Evolutionary conservation across 2,113 vertebrate genomes (phyloP).

Genomic region (Lepidothrix coronata): DNA sequence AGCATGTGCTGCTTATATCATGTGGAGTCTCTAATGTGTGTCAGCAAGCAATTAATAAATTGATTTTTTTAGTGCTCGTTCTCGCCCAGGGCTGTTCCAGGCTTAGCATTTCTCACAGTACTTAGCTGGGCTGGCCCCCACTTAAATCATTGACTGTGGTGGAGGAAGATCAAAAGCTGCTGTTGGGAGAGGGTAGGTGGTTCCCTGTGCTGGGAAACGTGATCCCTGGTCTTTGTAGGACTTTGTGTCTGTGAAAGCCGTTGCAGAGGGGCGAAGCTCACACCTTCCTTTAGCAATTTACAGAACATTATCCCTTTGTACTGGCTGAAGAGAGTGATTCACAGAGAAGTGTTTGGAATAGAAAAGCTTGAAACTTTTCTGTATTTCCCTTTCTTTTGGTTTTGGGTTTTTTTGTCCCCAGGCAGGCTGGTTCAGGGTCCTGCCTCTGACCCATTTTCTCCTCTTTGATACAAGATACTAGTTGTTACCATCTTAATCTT

Average conservation of each 20-base stretch:
- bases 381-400: background rate
- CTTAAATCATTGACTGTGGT: background rate
- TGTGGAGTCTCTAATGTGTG: background rate
- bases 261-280: background rate
- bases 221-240: background rate
- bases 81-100: slow-evolving; percentile 4
- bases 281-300: background rate
- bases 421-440: background rate
- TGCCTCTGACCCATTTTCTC: background rate
- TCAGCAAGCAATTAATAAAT: slow-evolving; percentile 18
- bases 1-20: background rate
- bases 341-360: background rate
- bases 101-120: background rate
- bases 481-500: background rate
- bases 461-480: background rate
- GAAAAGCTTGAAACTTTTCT: background rate
- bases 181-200: background rate
- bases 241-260: background rate
- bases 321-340: background rate
- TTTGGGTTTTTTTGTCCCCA: background rate
- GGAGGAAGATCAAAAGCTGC: background rate
- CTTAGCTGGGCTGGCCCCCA: background rate
- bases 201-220: background rate
- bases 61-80: background rate
- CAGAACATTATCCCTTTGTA: background rate